Evolutionary conservation across 2,113 vertebrate genomes (phyloP).

Genomic region (Chionis minor): DNA sequence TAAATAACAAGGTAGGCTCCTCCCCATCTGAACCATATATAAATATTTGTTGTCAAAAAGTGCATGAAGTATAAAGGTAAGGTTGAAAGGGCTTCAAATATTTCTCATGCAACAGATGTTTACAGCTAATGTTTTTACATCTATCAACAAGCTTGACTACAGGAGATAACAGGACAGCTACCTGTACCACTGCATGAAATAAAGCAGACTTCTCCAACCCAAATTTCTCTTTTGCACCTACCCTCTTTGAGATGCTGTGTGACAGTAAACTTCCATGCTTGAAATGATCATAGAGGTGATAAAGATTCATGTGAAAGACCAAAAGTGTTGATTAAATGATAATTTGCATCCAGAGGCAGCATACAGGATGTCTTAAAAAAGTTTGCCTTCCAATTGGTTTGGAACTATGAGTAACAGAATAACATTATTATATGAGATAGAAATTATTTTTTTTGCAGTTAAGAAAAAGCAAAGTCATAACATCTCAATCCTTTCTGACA

Average conservation of each 20-base stretch:
- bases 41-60: neutral
- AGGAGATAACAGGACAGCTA: neutral
- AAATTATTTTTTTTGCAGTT: neutral
- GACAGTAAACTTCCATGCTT: neutral
- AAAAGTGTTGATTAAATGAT: neutral
- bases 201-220: neutral
- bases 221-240: neutral
- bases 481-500: neutral
- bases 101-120: neutral
- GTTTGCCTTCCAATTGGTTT: neutral
- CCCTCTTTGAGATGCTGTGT: neutral
- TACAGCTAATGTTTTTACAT: neutral
- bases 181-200: neutral
- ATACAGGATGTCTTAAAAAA: neutral
- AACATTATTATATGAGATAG: neutral
- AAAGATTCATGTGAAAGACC: neutral
- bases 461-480: neutral
- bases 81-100: neutral
- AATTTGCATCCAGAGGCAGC: neutral
- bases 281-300: neutral
- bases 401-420: neutral
- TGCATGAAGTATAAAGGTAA: neutral
- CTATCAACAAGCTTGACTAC: neutral
- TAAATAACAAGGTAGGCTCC: neutral
- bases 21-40: neutral